phyloP scores from a whole-genome alignment of 2,113 vertebrate genomes.

The Mastomys natalensis region DNA sequence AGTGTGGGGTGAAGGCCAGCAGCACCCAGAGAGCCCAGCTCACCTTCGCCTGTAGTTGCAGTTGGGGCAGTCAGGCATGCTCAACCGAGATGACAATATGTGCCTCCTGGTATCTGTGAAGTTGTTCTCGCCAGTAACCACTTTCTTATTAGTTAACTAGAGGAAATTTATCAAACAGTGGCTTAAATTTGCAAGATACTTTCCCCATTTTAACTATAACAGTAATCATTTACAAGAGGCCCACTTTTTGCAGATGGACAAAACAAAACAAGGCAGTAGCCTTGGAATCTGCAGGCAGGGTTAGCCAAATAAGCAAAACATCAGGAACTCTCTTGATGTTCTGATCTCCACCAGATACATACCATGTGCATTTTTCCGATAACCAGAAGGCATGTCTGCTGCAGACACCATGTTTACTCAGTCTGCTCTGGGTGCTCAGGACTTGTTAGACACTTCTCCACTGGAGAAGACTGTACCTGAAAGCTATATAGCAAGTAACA shows the following conservation, averaged over 20 bases:
- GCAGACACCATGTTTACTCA: neutral
- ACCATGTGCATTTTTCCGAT: neutral
- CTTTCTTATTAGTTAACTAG: slow-evolving; percentile 94
- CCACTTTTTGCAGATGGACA: neutral
- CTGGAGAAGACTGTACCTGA: neutral
- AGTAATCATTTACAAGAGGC: no score
- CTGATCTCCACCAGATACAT: neutral
- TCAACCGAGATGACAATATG: slow-evolving; percentile 95
- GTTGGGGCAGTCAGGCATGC: slow-evolving; percentile 98
- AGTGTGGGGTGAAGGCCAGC: neutral
- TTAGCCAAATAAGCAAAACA: neutral
- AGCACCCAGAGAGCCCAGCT: slow-evolving; percentile 60
- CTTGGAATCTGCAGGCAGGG: neutral
- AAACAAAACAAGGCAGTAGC: neutral
- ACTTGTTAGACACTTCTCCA: neutral
- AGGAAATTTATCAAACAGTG: slow-evolving; percentile 76
- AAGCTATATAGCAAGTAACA: neutral
- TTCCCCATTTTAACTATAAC: rapidly evolving
- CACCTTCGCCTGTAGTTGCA: slow-evolving; percentile 97
- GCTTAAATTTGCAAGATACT: slow-evolving; percentile 62
- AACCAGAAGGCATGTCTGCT: neutral
- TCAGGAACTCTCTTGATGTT: neutral
- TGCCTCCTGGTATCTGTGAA: slow-evolving; percentile 98
- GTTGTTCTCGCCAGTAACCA: slow-evolving; percentile 92
- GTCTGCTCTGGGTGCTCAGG: neutral